Percentiles rank a stretch among this genome's conserved stretches.
Conservation (phyloP, 2,113 vertebrate species). For the Micromys minutus region DNA sequence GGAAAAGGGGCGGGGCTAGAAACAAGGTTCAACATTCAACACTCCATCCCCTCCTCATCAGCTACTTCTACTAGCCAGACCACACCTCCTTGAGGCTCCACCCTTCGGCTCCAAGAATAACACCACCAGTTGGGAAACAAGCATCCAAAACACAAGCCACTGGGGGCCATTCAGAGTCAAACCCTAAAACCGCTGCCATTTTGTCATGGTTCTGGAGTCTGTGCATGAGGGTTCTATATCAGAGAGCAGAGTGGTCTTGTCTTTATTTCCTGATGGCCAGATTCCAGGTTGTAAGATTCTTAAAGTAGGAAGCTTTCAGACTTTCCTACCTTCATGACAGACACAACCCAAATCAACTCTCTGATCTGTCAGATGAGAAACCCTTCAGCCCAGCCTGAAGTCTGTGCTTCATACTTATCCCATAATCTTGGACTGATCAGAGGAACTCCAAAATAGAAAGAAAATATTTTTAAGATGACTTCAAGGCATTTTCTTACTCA, state of each 20-base stretch:
- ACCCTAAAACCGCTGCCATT: not conserved
- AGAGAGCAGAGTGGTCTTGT: not conserved
- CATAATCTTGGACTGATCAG: not conserved
- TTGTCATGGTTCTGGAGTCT: not conserved
- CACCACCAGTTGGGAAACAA: not conserved
- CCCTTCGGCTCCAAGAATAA: too few relatives aligned
- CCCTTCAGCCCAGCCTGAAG: not conserved
- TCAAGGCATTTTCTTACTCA: not conserved
- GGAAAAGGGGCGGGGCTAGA: not conserved
- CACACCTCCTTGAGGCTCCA: not conserved
- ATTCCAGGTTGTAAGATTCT: not conserved
- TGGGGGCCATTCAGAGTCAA: not conserved
- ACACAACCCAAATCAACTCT: not conserved
- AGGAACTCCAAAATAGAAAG: not conserved
- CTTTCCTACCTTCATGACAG: not conserved
- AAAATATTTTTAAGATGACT: not conserved
- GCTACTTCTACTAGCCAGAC: not conserved
- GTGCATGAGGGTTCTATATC: not conserved
- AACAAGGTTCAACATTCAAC: too few relatives aligned
- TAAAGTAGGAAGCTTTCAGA: not conserved
- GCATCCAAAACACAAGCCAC: not conserved
- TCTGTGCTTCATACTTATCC: not conserved
- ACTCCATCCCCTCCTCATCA: not conserved
- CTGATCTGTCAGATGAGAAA: not conserved
- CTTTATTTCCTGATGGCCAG: not conserved